phyloP scores from a whole-genome alignment of 1,140 invertebrate genomes.

The Lycorma delicatula region DNA sequence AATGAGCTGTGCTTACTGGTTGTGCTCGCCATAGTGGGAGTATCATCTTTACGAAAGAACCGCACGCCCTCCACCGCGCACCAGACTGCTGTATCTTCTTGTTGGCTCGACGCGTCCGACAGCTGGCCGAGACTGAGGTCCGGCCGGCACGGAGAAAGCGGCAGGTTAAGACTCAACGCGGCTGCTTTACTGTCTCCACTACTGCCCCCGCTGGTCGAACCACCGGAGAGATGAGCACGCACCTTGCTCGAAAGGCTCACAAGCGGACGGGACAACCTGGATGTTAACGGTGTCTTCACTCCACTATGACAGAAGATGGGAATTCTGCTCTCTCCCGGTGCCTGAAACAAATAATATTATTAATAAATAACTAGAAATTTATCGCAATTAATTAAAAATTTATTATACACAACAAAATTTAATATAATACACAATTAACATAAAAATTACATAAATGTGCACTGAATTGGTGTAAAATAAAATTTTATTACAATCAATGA shows the following conservation, averaged over 20 bases:
- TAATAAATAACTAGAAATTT: too few species aligned
- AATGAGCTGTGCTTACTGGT: conserved; percentile 64
- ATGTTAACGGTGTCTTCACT: conserved; percentile 21
- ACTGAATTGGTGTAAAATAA: too few species aligned
- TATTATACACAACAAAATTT: too few species aligned
- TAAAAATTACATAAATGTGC: too few species aligned
- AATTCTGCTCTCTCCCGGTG: conserved; percentile 35
- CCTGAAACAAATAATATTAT: too few species aligned
- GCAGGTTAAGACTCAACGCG: conserved; percentile 5
- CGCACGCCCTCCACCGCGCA: conserved; percentile 52
- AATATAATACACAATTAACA: too few species aligned
- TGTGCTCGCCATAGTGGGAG: not conserved
- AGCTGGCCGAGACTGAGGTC: conserved; percentile 21
- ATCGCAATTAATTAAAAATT: too few species aligned
- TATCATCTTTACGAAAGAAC: conserved; percentile 40
- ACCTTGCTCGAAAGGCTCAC: conserved; percentile 30
- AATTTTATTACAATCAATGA: too few species aligned
- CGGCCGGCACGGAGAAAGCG: conserved; percentile 14
- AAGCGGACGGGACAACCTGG: conserved; percentile 23
- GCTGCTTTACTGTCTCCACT: not conserved
- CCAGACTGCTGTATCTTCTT: conserved; percentile 46
- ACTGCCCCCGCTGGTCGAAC: not conserved
- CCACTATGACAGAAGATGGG: conserved; percentile 28
- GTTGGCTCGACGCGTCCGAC: conserved; percentile 22
- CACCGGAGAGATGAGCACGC: conserved; percentile 24